Percentiles rank a stretch among this genome's conserved stretches.
Evolutionary conservation across 2,797 vertebrate species (phyloP).

Genomic region (Rachycentron canadum): DNA sequence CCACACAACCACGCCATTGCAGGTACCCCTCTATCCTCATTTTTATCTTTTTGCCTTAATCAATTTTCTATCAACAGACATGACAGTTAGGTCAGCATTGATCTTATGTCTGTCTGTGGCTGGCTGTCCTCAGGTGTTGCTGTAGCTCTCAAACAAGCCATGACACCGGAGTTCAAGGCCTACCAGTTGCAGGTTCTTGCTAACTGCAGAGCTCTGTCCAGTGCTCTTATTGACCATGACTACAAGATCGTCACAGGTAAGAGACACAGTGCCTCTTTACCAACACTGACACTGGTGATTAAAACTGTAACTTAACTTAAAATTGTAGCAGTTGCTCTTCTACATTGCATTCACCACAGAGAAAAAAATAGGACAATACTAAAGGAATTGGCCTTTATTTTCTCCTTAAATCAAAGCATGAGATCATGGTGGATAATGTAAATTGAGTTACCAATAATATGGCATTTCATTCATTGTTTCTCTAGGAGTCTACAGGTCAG

Average conservation of each 20-base stretch:
- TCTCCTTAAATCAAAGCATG: not conserved
- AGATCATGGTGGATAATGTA: not conserved
- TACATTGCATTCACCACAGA: not conserved
- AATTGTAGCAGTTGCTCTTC: no score
- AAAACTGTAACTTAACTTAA: no score
- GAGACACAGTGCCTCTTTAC: not conserved
- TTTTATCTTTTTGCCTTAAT: not conserved
- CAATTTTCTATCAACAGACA: not conserved
- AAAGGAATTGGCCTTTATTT: not conserved
- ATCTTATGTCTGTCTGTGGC: not conserved
- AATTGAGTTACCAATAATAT: not conserved
- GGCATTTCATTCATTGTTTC: not conserved
- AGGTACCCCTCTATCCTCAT: slow-evolving; percentile 78
- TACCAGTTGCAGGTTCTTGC: slow-evolving; percentile 93
- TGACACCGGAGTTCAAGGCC: slow-evolving; percentile 91
- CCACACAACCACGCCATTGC: slow-evolving; percentile 99
- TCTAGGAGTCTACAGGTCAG: not conserved
- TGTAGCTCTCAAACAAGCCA: slow-evolving; percentile 93
- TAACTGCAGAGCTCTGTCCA: slow-evolving; percentile 90
- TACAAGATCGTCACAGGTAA: slow-evolving; percentile 95
- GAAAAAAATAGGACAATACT: not conserved
- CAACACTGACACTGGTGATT: no score
- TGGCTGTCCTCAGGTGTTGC: slow-evolving; percentile 87
- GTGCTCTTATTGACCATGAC: slow-evolving; percentile 84
- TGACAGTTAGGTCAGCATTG: not conserved